Conservation (phyloP, 2,797 vertebrate species). For the Myiotriccus ornatus region DNA sequence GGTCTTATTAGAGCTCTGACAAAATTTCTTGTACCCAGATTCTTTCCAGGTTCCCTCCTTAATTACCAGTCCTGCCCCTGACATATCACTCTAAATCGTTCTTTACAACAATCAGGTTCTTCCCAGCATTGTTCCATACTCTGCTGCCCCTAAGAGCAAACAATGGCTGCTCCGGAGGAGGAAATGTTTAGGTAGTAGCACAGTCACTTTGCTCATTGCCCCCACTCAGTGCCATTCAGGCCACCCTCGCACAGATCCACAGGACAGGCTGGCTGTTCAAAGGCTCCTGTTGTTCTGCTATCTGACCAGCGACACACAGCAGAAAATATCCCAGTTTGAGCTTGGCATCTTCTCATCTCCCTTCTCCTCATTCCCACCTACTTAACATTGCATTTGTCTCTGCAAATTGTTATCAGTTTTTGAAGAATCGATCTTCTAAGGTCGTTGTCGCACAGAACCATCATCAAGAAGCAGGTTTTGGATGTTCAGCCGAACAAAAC, state of each 20-base stretch:
- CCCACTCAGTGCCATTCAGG: background rate
- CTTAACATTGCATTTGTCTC: background rate
- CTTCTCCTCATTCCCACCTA: background rate
- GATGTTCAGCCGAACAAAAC: background rate
- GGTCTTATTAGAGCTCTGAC: background rate
- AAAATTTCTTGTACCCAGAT: background rate
- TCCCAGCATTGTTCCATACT: background rate
- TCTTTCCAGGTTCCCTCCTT: background rate
- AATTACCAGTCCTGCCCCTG: background rate
- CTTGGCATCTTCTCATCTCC: rapidly evolving
- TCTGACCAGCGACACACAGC: background rate
- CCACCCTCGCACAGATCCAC: background rate
- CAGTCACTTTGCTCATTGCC: background rate
- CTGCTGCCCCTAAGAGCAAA: background rate
- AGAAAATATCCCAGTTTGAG: background rate
- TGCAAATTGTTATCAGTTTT: background rate
- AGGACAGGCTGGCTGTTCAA: background rate
- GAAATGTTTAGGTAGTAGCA: background rate
- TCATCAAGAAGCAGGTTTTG: background rate
- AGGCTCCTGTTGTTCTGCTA: background rate
- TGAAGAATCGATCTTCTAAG: background rate
- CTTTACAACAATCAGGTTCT: background rate
- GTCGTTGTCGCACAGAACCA: background rate
- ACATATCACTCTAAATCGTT: background rate
- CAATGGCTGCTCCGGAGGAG: background rate